phyloP scores from a whole-genome alignment of 2,888 invertebrate species.

The Cloeon dipterum region DNA sequence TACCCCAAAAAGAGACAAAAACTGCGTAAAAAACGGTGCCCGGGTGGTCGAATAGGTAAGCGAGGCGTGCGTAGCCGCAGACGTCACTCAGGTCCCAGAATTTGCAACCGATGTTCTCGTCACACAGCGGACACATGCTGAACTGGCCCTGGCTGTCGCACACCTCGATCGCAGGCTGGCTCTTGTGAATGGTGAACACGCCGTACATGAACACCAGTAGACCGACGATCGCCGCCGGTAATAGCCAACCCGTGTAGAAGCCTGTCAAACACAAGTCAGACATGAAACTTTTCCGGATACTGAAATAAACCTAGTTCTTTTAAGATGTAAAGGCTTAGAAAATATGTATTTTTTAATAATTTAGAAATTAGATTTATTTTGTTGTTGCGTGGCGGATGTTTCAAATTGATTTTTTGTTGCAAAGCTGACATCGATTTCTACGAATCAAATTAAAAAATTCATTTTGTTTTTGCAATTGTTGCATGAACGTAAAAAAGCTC shows the following conservation, averaged over 20 bases:
- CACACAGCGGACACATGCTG: conserved; percentile 30
- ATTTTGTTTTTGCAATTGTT: neutral
- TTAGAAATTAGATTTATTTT: neutral
- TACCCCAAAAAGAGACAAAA: conserved; percentile 29
- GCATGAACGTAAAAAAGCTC: too few relatives aligned
- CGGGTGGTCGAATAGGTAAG: conserved; percentile 29
- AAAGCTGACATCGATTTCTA: too few relatives aligned
- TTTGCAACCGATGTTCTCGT: conserved; percentile 24
- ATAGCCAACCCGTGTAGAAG: conserved; percentile 29
- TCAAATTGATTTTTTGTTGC: too few relatives aligned
- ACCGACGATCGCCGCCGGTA: conserved; percentile 29
- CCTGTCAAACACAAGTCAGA: conserved; percentile 14
- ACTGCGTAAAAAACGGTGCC: conserved; percentile 29
- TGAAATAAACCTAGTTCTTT: neutral
- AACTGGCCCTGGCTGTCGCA: conserved; percentile 21
- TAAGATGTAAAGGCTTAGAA: neutral
- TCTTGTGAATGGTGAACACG: conserved; percentile 19
- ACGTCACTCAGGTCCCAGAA: conserved; percentile 27
- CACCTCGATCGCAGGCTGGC: conserved; percentile 23
- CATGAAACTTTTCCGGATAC: neutral
- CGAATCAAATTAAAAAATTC: too few relatives aligned
- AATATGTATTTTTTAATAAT: neutral
- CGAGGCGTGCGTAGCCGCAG: conserved; percentile 23
- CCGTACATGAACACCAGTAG: conserved; percentile 28
- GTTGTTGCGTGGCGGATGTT: neutral